Evolutionary conservation across 37 sponge, comb jelly and placozoan genomes (phyloP).

Genomic region (Haliclona indistincta): DNA sequence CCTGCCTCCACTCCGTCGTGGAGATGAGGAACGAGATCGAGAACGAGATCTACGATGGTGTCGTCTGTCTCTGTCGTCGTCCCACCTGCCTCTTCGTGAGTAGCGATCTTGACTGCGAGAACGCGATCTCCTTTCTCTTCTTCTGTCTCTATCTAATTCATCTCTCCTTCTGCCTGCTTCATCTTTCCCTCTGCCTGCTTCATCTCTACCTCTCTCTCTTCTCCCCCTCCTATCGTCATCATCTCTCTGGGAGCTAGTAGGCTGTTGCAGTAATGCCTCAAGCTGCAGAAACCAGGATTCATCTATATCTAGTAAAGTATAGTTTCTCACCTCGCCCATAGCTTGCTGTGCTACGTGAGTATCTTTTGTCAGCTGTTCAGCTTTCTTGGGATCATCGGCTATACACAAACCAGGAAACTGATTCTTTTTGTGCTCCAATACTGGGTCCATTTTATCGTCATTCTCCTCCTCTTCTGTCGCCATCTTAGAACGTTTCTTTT

Average conservation of each 20-base stretch:
- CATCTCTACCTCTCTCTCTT: neutral
- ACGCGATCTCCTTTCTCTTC: constrained; percentile 22
- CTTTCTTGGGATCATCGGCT: constrained; percentile 52
- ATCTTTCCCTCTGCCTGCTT: constrained; percentile 3
- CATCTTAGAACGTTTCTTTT: neutral
- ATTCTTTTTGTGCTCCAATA: constrained; percentile 36
- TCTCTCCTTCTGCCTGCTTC: constrained; percentile 9
- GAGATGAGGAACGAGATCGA: constrained; percentile 34
- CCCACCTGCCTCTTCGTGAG: neutral
- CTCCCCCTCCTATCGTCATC: neutral
- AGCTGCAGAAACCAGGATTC: constrained; percentile 11
- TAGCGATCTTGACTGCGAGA: constrained; percentile 7
- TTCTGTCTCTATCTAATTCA: constrained; percentile 7
- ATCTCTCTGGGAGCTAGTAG: constrained; percentile 10
- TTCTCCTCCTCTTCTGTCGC: constrained; percentile 6
- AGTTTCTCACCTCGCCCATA: constrained; percentile 44
- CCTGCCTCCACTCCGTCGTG: neutral
- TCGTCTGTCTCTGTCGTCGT: neutral
- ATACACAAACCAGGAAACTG: constrained; percentile 85
- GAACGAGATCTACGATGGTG: constrained; percentile 28
- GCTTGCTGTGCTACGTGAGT: constrained; percentile 47
- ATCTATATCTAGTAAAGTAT: neutral
- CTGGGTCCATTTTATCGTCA: neutral
- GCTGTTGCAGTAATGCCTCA: constrained; percentile 26
- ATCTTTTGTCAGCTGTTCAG: constrained; percentile 34